Evolutionary conservation across 2,113 vertebrate genomes (phyloP).

Genomic region (Crotalus viridis): DNA sequence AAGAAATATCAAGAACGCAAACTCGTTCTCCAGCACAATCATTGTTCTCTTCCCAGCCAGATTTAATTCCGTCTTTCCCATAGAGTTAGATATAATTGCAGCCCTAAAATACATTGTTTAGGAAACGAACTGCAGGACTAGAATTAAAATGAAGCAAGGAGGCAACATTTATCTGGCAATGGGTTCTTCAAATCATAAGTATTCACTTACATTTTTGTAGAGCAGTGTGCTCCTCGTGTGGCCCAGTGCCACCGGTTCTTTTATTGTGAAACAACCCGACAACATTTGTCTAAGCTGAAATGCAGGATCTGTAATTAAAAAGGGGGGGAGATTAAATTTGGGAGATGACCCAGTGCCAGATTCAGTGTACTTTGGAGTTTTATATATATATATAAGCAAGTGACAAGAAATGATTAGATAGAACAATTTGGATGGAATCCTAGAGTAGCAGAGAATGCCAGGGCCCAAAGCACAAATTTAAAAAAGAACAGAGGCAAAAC

Average conservation of each 20-base stretch:
- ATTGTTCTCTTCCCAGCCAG: background rate
- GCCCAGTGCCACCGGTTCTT: background rate
- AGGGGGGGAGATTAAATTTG: background rate
- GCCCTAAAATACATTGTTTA: background rate
- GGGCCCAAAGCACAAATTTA: too few relatives aligned
- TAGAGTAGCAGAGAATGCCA: too few relatives aligned
- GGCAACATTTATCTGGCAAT: too few relatives aligned
- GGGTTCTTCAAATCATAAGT: background rate
- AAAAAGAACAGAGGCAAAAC: too few relatives aligned
- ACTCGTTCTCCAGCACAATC: background rate
- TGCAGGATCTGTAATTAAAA: background rate
- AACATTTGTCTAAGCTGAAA: background rate
- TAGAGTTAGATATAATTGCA: background rate
- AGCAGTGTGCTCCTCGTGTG: too few relatives aligned
- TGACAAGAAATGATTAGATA: too few relatives aligned
- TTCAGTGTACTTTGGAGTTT: background rate
- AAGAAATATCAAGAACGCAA: background rate
- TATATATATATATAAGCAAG: too few relatives aligned
- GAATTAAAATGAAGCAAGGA: background rate
- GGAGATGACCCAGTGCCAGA: background rate
- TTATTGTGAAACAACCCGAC: too few relatives aligned
- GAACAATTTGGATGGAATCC: too few relatives aligned
- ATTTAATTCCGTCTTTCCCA: background rate
- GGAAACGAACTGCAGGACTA: background rate
- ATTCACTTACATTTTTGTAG: background rate